Conservation (phyloP, 2,888 invertebrate species). For the Smittia aterrima region DNA sequence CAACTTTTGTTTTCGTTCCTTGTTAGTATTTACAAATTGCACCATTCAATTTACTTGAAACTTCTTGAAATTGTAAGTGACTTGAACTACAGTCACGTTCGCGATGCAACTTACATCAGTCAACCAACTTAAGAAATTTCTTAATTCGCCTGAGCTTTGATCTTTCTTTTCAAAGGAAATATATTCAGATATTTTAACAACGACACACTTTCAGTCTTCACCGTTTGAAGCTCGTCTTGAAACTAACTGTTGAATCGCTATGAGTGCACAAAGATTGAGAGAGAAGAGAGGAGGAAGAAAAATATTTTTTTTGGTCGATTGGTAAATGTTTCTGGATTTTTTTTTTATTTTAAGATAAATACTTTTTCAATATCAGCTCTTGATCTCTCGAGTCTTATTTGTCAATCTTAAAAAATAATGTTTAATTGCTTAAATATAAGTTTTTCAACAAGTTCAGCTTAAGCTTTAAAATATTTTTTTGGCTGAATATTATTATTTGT, state of each 20-base stretch:
- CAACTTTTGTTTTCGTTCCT: neutral
- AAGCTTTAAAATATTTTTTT: too few species aligned
- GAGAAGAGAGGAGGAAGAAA: neutral
- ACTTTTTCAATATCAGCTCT: too few species aligned
- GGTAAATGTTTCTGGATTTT: neutral
- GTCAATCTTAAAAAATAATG: too few species aligned
- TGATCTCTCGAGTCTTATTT: too few species aligned
- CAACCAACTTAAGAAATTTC: too few species aligned
- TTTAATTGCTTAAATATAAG: too few species aligned
- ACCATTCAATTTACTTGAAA: neutral
- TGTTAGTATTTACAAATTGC: neutral
- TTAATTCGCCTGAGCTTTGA: neutral
- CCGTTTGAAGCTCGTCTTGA: neutral
- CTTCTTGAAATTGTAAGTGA: neutral
- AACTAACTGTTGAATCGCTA: conserved; percentile 5
- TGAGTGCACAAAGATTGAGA: neutral
- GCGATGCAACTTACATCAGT: too few species aligned
- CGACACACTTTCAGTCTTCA: conserved; percentile 2
- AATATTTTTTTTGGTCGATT: neutral
- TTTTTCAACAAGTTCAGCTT: too few species aligned
- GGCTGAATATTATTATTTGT: too few species aligned
- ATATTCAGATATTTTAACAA: neutral
- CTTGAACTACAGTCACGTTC: too few species aligned
- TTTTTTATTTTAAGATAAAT: too few species aligned
- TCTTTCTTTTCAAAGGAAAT: neutral